phyloP scores from a whole-genome alignment of 2,888 invertebrate genomes.

The Stenodema calcarata region DNA sequence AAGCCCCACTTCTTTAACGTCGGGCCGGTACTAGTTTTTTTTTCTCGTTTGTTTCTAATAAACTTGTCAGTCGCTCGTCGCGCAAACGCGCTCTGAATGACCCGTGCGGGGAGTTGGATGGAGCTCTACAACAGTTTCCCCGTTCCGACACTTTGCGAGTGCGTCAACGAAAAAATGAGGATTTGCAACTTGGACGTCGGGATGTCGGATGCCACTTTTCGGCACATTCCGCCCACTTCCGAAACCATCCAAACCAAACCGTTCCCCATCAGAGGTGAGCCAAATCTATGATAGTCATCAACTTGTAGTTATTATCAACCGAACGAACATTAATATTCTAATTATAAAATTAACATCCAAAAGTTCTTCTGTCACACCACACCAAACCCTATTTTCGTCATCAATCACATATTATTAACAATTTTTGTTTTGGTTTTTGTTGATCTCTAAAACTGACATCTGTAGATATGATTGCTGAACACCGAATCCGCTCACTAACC shows the following conservation, averaged over 20 bases:
- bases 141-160: constrained; percentile 39
- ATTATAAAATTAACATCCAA: too few relatives aligned
- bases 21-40: not conserved
- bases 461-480: too few relatives aligned
- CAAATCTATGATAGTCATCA: not conserved
- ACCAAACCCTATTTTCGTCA: too few relatives aligned
- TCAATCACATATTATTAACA: too few relatives aligned
- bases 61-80: not conserved
- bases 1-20: not conserved
- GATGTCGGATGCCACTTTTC: constrained; percentile 69
- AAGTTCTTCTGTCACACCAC: too few relatives aligned
- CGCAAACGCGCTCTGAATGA: not conserved
- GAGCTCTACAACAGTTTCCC: constrained; percentile 46
- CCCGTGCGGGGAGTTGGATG: constrained; percentile 33
- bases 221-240: constrained; percentile 64
- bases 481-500: too few relatives aligned
- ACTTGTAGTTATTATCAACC: too few relatives aligned
- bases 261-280: constrained; percentile 81
- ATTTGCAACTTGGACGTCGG: constrained; percentile 61
- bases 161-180: constrained; percentile 25
- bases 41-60: not conserved
- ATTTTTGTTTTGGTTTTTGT: too few relatives aligned
- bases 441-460: too few relatives aligned
- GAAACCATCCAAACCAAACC: constrained; percentile 89
- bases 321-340: too few relatives aligned